Evolutionary conservation across 2,888 invertebrate species (phyloP), one percentile per base, ranked within the genome.

Genomic region (Oxytorus armatus): DNA sequence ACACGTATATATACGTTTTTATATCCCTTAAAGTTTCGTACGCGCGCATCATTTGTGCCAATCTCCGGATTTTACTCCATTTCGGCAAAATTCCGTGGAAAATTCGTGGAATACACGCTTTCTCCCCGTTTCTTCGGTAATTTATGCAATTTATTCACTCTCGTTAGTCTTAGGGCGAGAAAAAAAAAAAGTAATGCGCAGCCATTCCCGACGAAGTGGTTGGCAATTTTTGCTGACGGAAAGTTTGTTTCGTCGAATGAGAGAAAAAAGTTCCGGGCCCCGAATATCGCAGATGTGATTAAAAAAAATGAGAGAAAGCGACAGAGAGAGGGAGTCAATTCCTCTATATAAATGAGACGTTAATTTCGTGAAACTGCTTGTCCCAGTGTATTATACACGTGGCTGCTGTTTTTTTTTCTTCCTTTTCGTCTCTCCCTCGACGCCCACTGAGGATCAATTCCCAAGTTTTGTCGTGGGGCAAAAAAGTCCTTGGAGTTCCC

Each of bases 341-440:
- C 33, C 23, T 55, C 53, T 63, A 14, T 47, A 57, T 14, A 66
- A 66, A 59, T 14, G 42, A 72, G 66, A 73, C 77, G 51, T 66
- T 70, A 77, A 63, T 77, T 73, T 73, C 39, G 33, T 59, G 42
- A 77, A 66, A 66, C 59, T 65, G 55, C 33, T 25, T 61, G 66
- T 7, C 18, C 51, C 25, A 23, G 44, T 53, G 33, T 55, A 47
- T 69, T 29, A 25, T 65, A 33, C 63, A 47, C 33, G 36, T 72
- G 39, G 42, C 39, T 65, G 14, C 39, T 11, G 29, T 55, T 29
- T 61, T 68, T 59, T 51, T 55, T 29, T 11, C 42, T 51, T 21
- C 33, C 55, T 53, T 63, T 47, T 36, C 66, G 7, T 42, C 16
- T 33, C 11, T 65, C 55, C 29, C 33, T 65, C 74, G 33, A 74